A percentile compares a stretch with the other conserved stretches of the same genome.
These are phyloP conservation scores for Colinus virginianus DNA, from an alignment of 2,113 vertebrate species.

Conservation along the genomic window DNA sequence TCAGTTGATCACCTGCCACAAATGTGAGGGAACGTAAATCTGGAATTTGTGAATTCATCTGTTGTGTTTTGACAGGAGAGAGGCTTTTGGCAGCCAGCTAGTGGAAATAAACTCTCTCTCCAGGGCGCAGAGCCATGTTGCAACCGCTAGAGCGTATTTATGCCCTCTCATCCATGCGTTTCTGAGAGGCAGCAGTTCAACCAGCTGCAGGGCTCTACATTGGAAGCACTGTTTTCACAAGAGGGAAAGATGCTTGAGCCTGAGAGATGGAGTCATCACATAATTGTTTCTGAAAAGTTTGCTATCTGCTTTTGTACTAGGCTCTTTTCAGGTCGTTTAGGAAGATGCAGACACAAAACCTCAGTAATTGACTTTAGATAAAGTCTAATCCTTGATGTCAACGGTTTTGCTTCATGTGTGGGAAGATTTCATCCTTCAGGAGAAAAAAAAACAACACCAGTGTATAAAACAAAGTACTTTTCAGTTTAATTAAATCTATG, in stretches of 20 bases:
- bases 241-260: not conserved
- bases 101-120: conserved; percentile 46
- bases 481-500: conserved; percentile 11
- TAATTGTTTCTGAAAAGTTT: not conserved
- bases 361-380: not conserved
- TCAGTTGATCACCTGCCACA: conserved; percentile 43
- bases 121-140: conserved; percentile 42
- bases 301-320: not conserved
- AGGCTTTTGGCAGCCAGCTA: conserved; percentile 38
- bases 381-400: not conserved
- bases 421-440: not conserved
- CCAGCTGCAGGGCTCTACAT: conserved; percentile 17
- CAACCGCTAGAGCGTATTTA: conserved; percentile 27
- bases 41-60: conserved; percentile 35
- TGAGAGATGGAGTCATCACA: not conserved
- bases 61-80: conserved; percentile 46
- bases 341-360: not conserved
- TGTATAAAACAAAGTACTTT: not conserved
- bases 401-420: not conserved
- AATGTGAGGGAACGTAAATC: conserved; percentile 18
- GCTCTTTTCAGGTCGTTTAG: not conserved
- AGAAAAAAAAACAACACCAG: not conserved
- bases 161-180: conserved; percentile 2
- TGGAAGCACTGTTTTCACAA: not conserved
- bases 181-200: not conserved